Conservation (phyloP, 2,113 vertebrate species). For the Coturnix japonica region DNA sequence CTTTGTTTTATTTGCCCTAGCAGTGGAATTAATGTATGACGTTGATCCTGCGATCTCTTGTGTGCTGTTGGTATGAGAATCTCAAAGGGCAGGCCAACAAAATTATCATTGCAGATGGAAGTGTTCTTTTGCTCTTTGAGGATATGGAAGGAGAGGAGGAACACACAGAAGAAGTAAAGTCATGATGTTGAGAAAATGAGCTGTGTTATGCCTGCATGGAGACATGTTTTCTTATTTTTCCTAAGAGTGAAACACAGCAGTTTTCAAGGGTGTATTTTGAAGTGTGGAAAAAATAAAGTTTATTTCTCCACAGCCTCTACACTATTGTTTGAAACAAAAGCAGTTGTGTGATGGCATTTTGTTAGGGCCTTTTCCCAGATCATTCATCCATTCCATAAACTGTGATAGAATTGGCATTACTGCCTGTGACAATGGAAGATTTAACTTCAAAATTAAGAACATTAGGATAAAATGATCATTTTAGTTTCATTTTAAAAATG, state of each 20-base stretch:
- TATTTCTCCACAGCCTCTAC: not conserved
- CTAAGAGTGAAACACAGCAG: not conserved
- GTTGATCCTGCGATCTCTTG: not conserved
- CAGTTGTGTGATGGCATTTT: not conserved
- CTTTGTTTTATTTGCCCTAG: not conserved
- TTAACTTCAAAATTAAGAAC: not conserved
- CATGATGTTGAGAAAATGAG: not conserved
- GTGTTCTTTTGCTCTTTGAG: not conserved
- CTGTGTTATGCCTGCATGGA: not conserved
- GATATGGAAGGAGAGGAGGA: not conserved
- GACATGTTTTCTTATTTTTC: not conserved
- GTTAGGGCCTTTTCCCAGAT: not conserved
- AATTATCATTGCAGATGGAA: not conserved
- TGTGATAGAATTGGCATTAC: not conserved
- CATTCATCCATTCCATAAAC: not conserved
- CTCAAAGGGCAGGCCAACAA: not conserved
- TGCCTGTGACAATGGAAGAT: not conserved
- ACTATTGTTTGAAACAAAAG: not conserved
- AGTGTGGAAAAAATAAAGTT: not conserved
- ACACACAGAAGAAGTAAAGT: not conserved
- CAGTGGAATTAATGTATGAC: not conserved
- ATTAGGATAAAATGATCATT: not conserved
- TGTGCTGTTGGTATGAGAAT: not conserved
- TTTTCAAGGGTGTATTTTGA: not conserved
- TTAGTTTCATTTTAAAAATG: not conserved